Base-by-base conservation (phyloP, 2,888 invertebrate genomes). In the Lumbricus terrestris region DNA sequence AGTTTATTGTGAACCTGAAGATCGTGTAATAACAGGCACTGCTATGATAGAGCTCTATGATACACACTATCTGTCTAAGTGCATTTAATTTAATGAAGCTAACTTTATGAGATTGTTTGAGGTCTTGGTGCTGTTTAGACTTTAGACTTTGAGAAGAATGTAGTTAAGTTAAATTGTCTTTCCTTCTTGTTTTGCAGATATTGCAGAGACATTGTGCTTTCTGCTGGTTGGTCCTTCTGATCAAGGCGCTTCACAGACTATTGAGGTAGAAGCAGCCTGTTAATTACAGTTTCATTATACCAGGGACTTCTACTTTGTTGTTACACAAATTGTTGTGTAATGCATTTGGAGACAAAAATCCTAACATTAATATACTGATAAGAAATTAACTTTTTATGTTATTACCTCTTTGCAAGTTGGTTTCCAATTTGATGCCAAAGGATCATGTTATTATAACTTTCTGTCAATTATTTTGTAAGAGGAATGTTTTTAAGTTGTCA, bases 191-290 rank as follows among this genome's bases (percentile, higher is more conserved):
- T 47, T 35, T 88, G 35, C 93, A 95, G 95, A 98, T 95, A 98
- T 99, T 93, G 98, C 98, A 82, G 98, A 98, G 94, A 99, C 99
- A 0, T 95, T 99, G 93, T 97, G 98, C 92, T 98, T 98, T 95
- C 96, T 99, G 93, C 96, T 99, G 93, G 98, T 98, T n/a, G 98
- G 98, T 89, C 97, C 97, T 89, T 94, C 94, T 88, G 95, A 94
- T 89, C 93, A 93, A 47, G 93, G 92, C 15, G 92, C 93, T 83
- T 92, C 92, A 20, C 93, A 93, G 91, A 92, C 91, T 89, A 93
- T 95, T 89, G 95, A 95, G 92, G 93, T 95, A 82, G 91, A 90
- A 88, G 34, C n/a, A 88, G 34, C 4, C 69, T 69, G 69, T 29
- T n/a, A 8, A 69, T n/a, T n/a, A 69, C 8, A 69, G n/a, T 69